Conservation (phyloP, 2,888 invertebrate genomes). For the Amphipoea oculea region DNA sequence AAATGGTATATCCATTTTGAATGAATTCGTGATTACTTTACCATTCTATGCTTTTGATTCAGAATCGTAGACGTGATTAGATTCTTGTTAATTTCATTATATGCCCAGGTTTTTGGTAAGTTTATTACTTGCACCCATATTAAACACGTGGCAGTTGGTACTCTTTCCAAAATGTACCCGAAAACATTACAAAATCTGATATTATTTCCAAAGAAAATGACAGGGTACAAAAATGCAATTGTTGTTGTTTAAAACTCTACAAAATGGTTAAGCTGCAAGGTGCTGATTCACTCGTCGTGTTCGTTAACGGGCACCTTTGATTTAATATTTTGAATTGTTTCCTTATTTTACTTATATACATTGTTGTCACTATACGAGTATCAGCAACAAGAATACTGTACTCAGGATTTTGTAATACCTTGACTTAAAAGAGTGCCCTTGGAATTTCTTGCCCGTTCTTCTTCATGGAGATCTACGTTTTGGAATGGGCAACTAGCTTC, state of each 20-base stretch:
- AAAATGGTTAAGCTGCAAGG: too few relatives aligned
- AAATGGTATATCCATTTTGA: neutral
- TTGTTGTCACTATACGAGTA: neutral
- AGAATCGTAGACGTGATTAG: neutral
- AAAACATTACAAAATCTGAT: neutral
- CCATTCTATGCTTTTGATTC: neutral
- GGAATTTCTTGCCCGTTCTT: too few relatives aligned
- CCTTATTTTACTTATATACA: too few relatives aligned
- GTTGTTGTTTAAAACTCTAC: too few relatives aligned
- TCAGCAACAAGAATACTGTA: neutral
- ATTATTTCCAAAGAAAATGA: neutral
- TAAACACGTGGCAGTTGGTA: neutral
- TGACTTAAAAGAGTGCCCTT: neutral
- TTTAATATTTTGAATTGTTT: too few relatives aligned
- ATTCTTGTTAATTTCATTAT: neutral
- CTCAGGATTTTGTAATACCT: neutral
- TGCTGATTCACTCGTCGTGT: too few relatives aligned
- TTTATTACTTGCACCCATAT: too few relatives aligned
- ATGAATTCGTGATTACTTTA: slow-evolving; percentile 7
- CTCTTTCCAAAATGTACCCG: neutral
- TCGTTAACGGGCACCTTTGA: too few relatives aligned
- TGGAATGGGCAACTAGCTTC: neutral
- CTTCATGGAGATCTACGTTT: neutral
- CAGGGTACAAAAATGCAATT: neutral
- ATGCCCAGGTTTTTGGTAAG: too few relatives aligned